These are phyloP conservation scores for Sturmia bella DNA, from an alignment of 2,888 invertebrate genomes.

Conservation along the genomic window DNA sequence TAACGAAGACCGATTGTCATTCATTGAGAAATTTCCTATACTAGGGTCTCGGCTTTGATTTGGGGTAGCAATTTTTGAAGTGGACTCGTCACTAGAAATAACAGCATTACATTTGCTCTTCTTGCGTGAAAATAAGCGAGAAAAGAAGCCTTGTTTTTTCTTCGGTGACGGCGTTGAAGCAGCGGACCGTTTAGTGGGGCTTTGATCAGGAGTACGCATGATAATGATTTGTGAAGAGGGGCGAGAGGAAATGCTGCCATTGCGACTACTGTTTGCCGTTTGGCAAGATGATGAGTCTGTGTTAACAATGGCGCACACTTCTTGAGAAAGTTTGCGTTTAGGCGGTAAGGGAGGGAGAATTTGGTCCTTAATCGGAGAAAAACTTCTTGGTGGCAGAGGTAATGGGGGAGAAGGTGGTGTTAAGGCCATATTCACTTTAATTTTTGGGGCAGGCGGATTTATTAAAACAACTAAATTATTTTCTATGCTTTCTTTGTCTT, in stretches of 20 bases:
- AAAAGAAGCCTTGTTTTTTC: conserved; percentile 85
- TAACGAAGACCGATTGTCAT: conserved; percentile 79
- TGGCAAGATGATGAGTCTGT: conserved; percentile 60
- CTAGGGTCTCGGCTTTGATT: conserved; percentile 79
- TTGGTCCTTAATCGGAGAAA: conserved; percentile 82
- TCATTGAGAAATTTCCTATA: conserved; percentile 77
- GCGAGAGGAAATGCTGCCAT: conserved; percentile 76
- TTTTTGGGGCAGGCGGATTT: conserved; percentile 82
- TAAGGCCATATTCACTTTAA: conserved; percentile 79
- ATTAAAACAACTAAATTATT: conserved; percentile 81
- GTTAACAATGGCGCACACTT: conserved; percentile 27
- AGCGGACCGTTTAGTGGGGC: conserved; percentile 83
- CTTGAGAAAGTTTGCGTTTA: conserved; percentile 83
- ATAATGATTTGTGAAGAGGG: conserved; percentile 81
- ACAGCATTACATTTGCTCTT: conserved; percentile 74
- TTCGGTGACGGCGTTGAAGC: conserved; percentile 83
- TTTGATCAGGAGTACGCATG: conserved; percentile 81
- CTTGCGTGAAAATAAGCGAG: conserved; percentile 85
- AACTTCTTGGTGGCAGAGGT: conserved; percentile 76
- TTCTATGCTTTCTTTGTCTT: conserved; percentile 74
- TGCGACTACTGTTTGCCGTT: conserved; percentile 72
- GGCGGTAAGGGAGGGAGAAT: conserved; percentile 90
- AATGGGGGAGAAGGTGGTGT: conserved; percentile 76
- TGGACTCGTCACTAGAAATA: conserved; percentile 43
- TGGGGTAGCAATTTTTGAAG: conserved; percentile 75